phyloP scores from a whole-genome alignment of 2,888 invertebrate species.

The Formica aserva region DNA sequence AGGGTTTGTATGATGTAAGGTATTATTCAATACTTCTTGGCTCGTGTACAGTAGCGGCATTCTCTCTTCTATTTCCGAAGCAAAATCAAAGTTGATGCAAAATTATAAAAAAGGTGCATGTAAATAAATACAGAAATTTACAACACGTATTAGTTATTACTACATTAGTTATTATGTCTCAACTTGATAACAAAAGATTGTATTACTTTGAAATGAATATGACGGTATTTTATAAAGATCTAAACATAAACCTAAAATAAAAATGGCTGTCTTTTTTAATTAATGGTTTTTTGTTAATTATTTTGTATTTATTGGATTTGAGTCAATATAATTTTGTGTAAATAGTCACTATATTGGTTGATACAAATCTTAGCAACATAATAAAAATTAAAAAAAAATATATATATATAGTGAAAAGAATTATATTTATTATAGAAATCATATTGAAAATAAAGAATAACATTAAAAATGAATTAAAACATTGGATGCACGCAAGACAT shows the following conservation, averaged over 20 bases:
- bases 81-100: slow-evolving; percentile 75
- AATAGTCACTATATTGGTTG: neutral
- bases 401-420: neutral
- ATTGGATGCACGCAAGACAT: slow-evolving; percentile 4
- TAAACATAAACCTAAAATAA: neutral
- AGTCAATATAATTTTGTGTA: neutral
- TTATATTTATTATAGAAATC: slow-evolving; percentile 2
- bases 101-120: slow-evolving; percentile 76
- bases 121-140: slow-evolving; percentile 71
- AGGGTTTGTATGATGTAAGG: slow-evolving; percentile 84
- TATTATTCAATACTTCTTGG: slow-evolving; percentile 85
- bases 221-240: neutral
- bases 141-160: slow-evolving; percentile 46
- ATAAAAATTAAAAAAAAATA: slow-evolving; percentile 7
- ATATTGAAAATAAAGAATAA: slow-evolving; percentile 4
- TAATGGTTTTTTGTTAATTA: neutral
- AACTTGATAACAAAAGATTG: neutral
- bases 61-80: slow-evolving; percentile 83
- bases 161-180: too few relatives aligned
- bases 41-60: slow-evolving; percentile 85
- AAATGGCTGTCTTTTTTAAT: neutral
- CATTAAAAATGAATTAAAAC: slow-evolving; percentile 14
- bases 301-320: neutral
- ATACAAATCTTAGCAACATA: neutral
- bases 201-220: slow-evolving; percentile 22